These are phyloP conservation scores for Sphinx pinastri DNA, from an alignment of 2,888 invertebrate species.

Conservation along the genomic window DNA sequence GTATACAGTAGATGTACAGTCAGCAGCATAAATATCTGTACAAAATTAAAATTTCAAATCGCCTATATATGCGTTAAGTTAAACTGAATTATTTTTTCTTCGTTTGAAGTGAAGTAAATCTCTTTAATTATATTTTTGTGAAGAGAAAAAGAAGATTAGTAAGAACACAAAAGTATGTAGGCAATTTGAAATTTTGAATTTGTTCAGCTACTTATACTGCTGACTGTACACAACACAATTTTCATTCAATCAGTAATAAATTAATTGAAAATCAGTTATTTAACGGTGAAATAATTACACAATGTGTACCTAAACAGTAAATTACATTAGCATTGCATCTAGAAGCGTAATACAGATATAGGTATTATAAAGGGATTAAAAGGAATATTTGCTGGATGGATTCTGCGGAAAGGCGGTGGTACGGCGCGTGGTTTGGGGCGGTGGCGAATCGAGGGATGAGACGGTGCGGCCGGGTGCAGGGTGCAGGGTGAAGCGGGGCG, in stretches of 20 bases:
- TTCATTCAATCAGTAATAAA: not conserved
- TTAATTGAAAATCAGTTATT: not conserved
- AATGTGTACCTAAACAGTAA: not conserved
- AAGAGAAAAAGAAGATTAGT: too few relatives aligned
- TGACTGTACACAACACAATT: not conserved
- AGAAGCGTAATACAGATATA: not conserved
- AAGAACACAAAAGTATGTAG: too few relatives aligned
- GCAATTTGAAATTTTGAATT: too few relatives aligned
- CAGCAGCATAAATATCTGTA: too few relatives aligned
- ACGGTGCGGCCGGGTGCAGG: conserved; percentile 37
- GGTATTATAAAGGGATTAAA: conserved; percentile 38
- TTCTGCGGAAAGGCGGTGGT: conserved; percentile 34
- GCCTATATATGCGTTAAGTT: too few relatives aligned
- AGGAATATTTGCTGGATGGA: conserved; percentile 36
- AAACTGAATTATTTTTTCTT: too few relatives aligned
- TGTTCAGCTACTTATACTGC: too few relatives aligned
- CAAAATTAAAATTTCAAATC: too few relatives aligned
- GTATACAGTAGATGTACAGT: too few relatives aligned
- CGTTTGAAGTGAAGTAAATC: too few relatives aligned
- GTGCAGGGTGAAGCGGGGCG: conserved; percentile 38
- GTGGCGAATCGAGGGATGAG: conserved; percentile 35
- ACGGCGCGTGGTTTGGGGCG: conserved; percentile 30
- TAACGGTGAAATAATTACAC: not conserved
- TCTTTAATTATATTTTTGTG: too few relatives aligned
- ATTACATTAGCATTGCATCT: conserved; percentile 3